Evolutionary conservation across 2,797 vertebrate species (phyloP).

Genomic region (Sebastes nivosus): DNA sequence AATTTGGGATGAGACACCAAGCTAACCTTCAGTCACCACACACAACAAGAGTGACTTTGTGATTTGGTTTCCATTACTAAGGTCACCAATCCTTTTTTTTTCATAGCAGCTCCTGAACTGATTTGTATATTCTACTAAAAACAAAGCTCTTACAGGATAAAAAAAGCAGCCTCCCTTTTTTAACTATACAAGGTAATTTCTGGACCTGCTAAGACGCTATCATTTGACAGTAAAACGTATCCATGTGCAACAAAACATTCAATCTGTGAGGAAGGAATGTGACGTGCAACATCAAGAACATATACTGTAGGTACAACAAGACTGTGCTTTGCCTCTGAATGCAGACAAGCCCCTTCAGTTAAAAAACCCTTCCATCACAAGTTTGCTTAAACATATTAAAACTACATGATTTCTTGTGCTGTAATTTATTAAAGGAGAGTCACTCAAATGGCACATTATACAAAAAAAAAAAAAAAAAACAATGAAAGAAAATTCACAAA

Average conservation of each 20-base stretch:
- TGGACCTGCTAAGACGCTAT: conserved; percentile 5
- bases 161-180: conserved; percentile 36
- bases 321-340: conserved; percentile 50
- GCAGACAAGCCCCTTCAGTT: conserved; percentile 46
- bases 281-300: conserved; percentile 43
- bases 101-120: conserved; percentile 43
- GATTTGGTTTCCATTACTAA: conserved; percentile 40
- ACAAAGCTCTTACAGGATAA: conserved; percentile 43
- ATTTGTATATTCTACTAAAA: conserved; percentile 43
- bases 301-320: conserved; percentile 23
- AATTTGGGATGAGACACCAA: conserved; percentile 24
- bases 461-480: conserved; percentile 37
- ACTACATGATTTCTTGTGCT: conserved; percentile 66
- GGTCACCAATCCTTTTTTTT: conserved; percentile 19
- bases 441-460: conserved; percentile 83
- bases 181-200: background rate
- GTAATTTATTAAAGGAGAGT: conserved; percentile 68
- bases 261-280: conserved; percentile 37
- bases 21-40: conserved; percentile 20
- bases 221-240: conserved; percentile 16
- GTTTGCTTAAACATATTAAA: conserved; percentile 39
- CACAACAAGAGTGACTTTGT: conserved; percentile 19
- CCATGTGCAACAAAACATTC: conserved; percentile 53
- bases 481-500: conserved; percentile 40
- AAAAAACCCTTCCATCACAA: conserved; percentile 22